These are phyloP conservation scores for Sciaenops ocellatus DNA, from an alignment of 2,797 vertebrate species.

Conservation along the genomic window DNA sequence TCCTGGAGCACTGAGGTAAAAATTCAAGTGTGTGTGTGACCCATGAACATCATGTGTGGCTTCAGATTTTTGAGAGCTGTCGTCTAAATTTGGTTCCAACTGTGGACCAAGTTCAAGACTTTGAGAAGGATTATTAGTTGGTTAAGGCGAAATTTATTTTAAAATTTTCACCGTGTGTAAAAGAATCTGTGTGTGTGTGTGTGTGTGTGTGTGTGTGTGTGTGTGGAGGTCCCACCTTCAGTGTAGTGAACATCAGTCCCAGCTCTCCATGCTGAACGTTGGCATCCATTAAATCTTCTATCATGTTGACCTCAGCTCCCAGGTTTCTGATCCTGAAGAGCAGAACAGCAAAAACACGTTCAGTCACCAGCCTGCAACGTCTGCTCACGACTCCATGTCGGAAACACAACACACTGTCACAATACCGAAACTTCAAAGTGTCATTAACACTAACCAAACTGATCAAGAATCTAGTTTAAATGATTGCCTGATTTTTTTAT, in stretches of 20 bases:
- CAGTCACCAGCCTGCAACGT: background rate
- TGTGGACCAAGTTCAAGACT: background rate
- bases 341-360: constrained; percentile 23
- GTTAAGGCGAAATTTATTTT: background rate
- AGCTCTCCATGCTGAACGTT: constrained; percentile 95
- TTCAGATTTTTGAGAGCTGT: background rate
- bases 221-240: constrained; percentile 86
- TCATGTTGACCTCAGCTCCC: constrained; percentile 94
- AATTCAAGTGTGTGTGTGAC: no score
- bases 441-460: background rate
- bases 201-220: background rate
- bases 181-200: background rate
- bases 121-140: background rate
- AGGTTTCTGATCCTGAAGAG: constrained; percentile 92
- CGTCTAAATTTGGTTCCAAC: background rate
- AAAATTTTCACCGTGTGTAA: background rate
- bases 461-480: background rate
- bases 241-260: constrained; percentile 97
- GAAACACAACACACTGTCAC: background rate
- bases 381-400: background rate
- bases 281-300: constrained; percentile 97
- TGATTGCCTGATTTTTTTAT: accelerated
- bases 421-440: background rate
- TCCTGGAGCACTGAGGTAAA: no score
- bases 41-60: no score